phyloP scores from a whole-genome alignment of 2,797 vertebrate genomes.

The Anguilla anguilla region DNA sequence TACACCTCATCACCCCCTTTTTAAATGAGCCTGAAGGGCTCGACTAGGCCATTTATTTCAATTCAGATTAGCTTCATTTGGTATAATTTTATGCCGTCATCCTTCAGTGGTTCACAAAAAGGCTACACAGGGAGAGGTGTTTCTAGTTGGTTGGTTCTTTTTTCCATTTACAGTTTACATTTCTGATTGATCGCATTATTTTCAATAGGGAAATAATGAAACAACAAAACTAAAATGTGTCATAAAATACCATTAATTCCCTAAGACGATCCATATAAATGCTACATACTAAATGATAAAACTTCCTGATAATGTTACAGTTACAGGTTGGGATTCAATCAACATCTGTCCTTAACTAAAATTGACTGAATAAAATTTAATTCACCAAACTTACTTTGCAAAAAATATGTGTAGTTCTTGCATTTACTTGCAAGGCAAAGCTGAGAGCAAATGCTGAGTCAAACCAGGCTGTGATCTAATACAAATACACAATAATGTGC shows the following conservation, averaged over 20 bases:
- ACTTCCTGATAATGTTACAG: no score
- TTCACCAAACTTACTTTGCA: no score
- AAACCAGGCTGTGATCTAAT: neutral
- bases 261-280: no score
- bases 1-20: no score
- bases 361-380: no score
- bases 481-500: neutral
- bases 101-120: neutral
- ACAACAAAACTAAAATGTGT: neutral
- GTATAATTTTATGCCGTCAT: neutral
- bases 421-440: no score
- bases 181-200: neutral
- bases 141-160: neutral
- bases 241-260: no score
- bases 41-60: neutral
- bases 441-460: neutral
- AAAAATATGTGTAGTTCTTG: no score
- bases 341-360: no score
- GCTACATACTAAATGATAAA: no score
- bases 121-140: neutral
- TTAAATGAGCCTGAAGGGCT: neutral
- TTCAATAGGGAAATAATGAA: neutral
- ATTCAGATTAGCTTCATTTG: neutral
- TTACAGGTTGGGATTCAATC: no score
- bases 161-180: neutral